Evolutionary conservation across 2,888 invertebrate genomes (phyloP).

Genomic region (Volucella zonaria): DNA sequence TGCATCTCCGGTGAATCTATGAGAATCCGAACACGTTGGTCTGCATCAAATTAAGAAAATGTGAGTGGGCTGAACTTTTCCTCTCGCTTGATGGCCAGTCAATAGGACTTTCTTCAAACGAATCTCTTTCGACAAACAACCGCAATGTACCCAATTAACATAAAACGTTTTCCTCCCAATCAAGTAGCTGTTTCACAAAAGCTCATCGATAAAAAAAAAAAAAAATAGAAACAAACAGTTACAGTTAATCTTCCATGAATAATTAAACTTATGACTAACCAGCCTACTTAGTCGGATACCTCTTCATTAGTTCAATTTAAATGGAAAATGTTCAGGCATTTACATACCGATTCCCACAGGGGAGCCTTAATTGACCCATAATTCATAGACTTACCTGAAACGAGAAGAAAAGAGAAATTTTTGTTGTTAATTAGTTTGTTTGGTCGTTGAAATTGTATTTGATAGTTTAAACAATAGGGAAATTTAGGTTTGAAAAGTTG

Average conservation of each 20-base stretch:
- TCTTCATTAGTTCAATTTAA: slow-evolving; percentile 41
- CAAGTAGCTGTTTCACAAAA: neutral
- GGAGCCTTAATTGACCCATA: slow-evolving; percentile 53
- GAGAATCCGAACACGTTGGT: neutral
- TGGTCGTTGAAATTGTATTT: slow-evolving; percentile 7
- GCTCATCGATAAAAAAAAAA: slow-evolving; percentile 16
- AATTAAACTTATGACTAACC: slow-evolving; percentile 41
- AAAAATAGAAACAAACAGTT: slow-evolving; percentile 35
- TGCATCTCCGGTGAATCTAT: neutral
- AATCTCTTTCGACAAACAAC: no score
- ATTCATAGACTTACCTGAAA: slow-evolving; percentile 68
- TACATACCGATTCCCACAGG: slow-evolving; percentile 59
- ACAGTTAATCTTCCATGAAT: slow-evolving; percentile 61
- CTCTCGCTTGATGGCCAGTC: no score
- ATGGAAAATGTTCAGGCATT: slow-evolving; percentile 31
- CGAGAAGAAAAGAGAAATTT: slow-evolving; percentile 42
- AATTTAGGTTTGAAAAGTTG: neutral
- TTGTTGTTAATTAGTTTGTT: slow-evolving; percentile 59
- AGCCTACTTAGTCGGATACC: slow-evolving; percentile 34
- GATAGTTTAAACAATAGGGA: neutral
- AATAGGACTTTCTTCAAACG: no score
- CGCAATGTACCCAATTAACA: no score
- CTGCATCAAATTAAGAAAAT: no score
- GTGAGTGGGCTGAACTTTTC: no score
- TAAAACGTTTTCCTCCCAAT: neutral